Evolutionary conservation across 1,140 invertebrate species (phyloP).

Genomic region (Drosophila willistoni): DNA sequence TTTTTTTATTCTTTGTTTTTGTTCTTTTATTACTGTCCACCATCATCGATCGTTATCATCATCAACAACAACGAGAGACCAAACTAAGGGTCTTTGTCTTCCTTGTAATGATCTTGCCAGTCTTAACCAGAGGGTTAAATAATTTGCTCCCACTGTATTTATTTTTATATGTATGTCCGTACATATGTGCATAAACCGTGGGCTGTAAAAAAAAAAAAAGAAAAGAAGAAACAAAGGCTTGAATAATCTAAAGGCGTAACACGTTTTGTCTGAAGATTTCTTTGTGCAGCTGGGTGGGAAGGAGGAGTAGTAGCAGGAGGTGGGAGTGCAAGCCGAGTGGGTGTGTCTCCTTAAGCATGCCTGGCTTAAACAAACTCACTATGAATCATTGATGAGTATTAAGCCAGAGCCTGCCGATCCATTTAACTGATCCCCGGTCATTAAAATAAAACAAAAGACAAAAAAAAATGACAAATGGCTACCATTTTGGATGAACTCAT

Average conservation of each 20-base stretch:
- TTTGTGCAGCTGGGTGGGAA: slow-evolving; percentile 4
- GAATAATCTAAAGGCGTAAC: slow-evolving; percentile 21
- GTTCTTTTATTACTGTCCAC: slow-evolving; percentile 7
- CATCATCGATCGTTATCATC: slow-evolving; percentile 1
- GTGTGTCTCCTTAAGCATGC: slow-evolving; percentile 21
- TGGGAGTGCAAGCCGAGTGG: neutral
- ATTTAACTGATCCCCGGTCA: slow-evolving; percentile 1
- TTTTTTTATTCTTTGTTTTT: neutral
- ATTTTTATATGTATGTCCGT: slow-evolving; percentile 31
- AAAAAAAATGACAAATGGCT: neutral
- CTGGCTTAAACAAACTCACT: slow-evolving; percentile 23
- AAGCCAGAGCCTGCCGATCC: slow-evolving; percentile 6
- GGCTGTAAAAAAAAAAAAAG: neutral
- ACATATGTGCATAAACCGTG: slow-evolving; percentile 46
- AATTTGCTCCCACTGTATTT: slow-evolving; percentile 52
- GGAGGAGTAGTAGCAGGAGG: neutral
- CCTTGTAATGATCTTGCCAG: slow-evolving; percentile 17
- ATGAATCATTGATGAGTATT: slow-evolving; percentile 56
- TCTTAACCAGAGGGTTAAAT: slow-evolving; percentile 44
- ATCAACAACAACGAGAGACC: too few species aligned
- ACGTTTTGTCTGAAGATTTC: slow-evolving; percentile 22
- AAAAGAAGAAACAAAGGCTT: slow-evolving; percentile 11
- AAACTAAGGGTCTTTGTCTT: slow-evolving; percentile 2
- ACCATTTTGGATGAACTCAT: neutral
- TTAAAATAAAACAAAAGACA: neutral